Evolutionary conservation across 2,888 invertebrate species (phyloP).

Genomic region (Priocnemis perturbator): DNA sequence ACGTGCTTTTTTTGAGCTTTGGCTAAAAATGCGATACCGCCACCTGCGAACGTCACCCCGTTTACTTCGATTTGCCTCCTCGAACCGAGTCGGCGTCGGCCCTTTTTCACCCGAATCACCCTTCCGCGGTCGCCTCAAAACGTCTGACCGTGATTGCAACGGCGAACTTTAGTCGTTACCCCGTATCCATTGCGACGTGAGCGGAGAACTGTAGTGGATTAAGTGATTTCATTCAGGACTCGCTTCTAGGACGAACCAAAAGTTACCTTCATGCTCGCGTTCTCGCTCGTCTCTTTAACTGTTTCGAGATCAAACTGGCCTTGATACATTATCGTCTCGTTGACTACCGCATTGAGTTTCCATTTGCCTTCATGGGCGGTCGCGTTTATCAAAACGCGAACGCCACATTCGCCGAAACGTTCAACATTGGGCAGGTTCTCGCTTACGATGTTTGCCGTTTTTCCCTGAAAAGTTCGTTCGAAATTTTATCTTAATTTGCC

Average conservation of each 20-base stretch:
- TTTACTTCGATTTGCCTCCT: too few relatives aligned
- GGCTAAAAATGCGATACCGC: too few relatives aligned
- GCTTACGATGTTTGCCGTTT: slow-evolving; percentile 10
- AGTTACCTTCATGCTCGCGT: background rate
- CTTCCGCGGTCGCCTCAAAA: slow-evolving; percentile 12
- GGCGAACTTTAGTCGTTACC: slow-evolving; percentile 13
- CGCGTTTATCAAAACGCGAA: slow-evolving; percentile 37
- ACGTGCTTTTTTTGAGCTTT: background rate
- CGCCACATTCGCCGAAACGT: slow-evolving; percentile 49
- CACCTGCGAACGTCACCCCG: too few relatives aligned
- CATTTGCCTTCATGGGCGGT: slow-evolving; percentile 30
- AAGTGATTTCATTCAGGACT: slow-evolving; percentile 6
- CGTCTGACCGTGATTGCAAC: slow-evolving; percentile 21
- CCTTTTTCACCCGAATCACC: background rate
- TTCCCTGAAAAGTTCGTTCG: background rate
- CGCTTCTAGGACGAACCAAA: background rate
- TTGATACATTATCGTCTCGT: background rate
- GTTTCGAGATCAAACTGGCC: background rate
- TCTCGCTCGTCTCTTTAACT: background rate
- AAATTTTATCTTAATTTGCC: too few relatives aligned
- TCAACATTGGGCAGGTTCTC: slow-evolving; percentile 16
- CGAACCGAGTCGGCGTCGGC: background rate
- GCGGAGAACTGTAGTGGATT: background rate
- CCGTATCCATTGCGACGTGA: slow-evolving; percentile 6
- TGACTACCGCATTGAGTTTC: slow-evolving; percentile 30